These are phyloP conservation scores for Odontocerum albicorne DNA, from an alignment of 2,888 invertebrate genomes.

Conservation along the genomic window DNA sequence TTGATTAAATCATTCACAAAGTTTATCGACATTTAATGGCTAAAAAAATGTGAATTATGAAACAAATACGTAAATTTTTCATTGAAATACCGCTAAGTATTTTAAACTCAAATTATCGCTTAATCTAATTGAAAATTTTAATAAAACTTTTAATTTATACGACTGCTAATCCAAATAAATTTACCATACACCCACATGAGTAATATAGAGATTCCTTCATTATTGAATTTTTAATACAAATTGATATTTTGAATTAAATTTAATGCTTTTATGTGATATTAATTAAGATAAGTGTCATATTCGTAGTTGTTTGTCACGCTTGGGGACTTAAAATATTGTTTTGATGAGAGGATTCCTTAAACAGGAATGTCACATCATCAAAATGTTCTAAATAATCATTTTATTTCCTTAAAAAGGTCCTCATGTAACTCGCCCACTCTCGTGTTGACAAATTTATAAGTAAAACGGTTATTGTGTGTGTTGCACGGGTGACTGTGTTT, in stretches of 20 bases:
- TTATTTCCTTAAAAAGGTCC: constrained; percentile 31
- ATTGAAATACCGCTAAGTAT: too few relatives aligned
- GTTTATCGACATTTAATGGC: too few relatives aligned
- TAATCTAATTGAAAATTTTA: neutral
- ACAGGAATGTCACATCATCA: constrained; percentile 17
- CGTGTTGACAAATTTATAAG: constrained; percentile 15
- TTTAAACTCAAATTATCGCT: too few relatives aligned
- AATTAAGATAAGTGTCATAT: constrained; percentile 19
- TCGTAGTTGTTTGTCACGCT: neutral
- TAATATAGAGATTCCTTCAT: neutral
- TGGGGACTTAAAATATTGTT: neutral
- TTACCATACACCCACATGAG: constrained; percentile 6
- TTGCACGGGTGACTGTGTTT: too few relatives aligned
- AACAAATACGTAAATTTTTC: too few relatives aligned
- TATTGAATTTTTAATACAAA: constrained; percentile 11
- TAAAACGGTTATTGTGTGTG: too few relatives aligned
- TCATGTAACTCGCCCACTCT: constrained; percentile 26
- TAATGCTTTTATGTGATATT: constrained; percentile 12
- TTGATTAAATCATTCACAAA: too few relatives aligned
- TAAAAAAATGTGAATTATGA: too few relatives aligned
- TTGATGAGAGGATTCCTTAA: constrained; percentile 11
- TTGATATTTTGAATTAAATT: constrained; percentile 17
- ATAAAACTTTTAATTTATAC: too few relatives aligned
- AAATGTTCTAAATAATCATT: constrained; percentile 21
- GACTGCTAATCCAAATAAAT: too few relatives aligned